Evolutionary conservation across 2,888 invertebrate species (phyloP), one percentile per base, ranked within the genome.

Genomic region (Xylota sylvarum): DNA sequence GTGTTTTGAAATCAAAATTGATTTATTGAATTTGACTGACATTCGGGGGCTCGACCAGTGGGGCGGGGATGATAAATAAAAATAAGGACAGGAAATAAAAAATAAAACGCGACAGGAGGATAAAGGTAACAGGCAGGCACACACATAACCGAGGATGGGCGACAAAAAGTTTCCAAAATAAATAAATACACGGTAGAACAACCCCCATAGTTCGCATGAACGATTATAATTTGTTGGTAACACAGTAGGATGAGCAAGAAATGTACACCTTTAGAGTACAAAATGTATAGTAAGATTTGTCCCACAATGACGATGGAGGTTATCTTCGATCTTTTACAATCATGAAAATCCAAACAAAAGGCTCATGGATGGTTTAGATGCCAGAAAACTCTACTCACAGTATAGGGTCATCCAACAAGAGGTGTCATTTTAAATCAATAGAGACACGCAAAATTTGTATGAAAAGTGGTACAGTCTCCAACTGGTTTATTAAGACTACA

Each of bases 11-110:
- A 82, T 74, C 73, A 86, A 78, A 82, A 78, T 86, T 86, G 86
- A 86, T 86, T 86, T 86, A 86, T 82, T 77, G 82, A 86, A 82
- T 82, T 73, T 77, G 73, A 82, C 67, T 69, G 82, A 67, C 62
- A 43, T 76, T 73, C 27, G 52, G 43, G 17, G 14, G 58, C 12
- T 30, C 48, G 35, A 40, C 43, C 48, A 70, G 5, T 19, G 23
- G 64, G 40, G 27, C 37, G 72, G 56, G 9, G 9, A 65, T 32
- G 37, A 67, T 79, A 62, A 79, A 84, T 73, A 72, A 82, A 82
- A 37, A 56, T 35, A 55, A 52, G 37, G 23, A n/a, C 70, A 78
- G 58, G 23, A 60, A 40, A 76, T 5, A 50, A n/a, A 46, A 74
- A 58, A 48, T 46, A 55, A 52, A 69, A n/a, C 12, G 23, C n/a